phyloP scores from a whole-genome alignment of 1,140 invertebrate genomes.

The Agraylea sexmaculata region DNA sequence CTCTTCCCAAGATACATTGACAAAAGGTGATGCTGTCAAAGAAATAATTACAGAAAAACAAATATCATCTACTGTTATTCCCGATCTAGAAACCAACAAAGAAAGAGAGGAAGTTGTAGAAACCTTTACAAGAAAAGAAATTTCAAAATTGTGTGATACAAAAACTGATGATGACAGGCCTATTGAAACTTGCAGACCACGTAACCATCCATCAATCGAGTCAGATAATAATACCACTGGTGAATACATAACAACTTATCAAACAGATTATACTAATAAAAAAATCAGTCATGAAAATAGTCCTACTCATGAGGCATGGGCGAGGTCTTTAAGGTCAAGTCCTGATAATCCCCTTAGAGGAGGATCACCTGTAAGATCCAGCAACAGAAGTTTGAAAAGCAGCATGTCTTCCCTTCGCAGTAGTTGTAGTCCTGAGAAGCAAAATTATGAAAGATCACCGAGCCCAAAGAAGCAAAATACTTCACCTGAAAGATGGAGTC shows the following conservation, averaged over 20 bases:
- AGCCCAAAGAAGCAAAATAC: conserved; percentile 19
- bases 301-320: conserved; percentile 58
- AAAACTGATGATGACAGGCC: too few relatives aligned
- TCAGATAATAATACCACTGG: conserved; percentile 14
- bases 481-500: conserved; percentile 16
- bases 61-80: too few relatives aligned
- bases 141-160: too few relatives aligned
- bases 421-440: conserved; percentile 43
- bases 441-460: conserved; percentile 11
- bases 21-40: too few relatives aligned
- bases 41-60: too few relatives aligned
- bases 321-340: conserved; percentile 51
- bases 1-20: too few relatives aligned
- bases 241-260: conserved; percentile 47
- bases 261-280: conserved; percentile 41
- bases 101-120: too few relatives aligned
- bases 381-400: conserved; percentile 27
- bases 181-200: conserved; percentile 21
- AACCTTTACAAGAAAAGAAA: too few relatives aligned
- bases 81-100: too few relatives aligned
- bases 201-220: conserved; percentile 6
- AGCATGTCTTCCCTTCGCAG: conserved; percentile 40
- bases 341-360: conserved; percentile 42
- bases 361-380: conserved; percentile 34
- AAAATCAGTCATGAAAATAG: conserved; percentile 50